Base-by-base conservation (phyloP, 2,113 vertebrate species). In the Procapra przewalskii region DNA sequence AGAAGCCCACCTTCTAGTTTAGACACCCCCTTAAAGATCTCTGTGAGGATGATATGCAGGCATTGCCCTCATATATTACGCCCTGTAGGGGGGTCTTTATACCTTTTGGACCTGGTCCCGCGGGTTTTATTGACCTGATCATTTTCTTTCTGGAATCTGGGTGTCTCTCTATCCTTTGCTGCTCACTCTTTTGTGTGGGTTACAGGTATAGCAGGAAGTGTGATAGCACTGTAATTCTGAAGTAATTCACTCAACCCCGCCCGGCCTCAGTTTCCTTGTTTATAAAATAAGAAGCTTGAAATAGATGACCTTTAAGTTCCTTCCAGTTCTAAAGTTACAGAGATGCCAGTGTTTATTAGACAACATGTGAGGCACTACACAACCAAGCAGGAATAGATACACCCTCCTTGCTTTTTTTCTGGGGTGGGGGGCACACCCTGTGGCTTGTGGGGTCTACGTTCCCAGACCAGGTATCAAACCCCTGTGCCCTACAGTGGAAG, bases 311-410 rank as follows among this genome's bases (percentile, higher is more conserved):
- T 95, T 95, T 77, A 67, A 96, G 48, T 94, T 75, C 48, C n/a
- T 90, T 92, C 57, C 75, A 79, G 67, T 36, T 94, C 75, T 93
- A 87, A 96, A 95, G 96, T 94, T 81, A 83, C 91, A 93, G 67
- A 91, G 59, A 91, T 62, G 27, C 43, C 48, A 27, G 1, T 60
- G 81, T 67, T 94, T 88, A 79, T 82, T 94, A 94, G 80, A 71
- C 31, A 97, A 57, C 29, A 50, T 8, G 48, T 86, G 54, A 79
- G 48, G 17, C 59, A 13, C 48, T 92, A 54, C 7, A 9, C 50
- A 80, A 25, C 81, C 62, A 89, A 48, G 88, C 59, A 71, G 82
- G 16, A 82, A 86, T 31, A 83, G n/a, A n/a, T 40, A 52, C n/a
- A 43, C 27, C 75, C 36, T 92, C 33, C 43, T 36, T 75, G 40